A percentile compares a stretch with the other conserved stretches of the same genome.
These are phyloP conservation scores for Leptocoma aspasia DNA, from an alignment of 2,113 vertebrate species.

Conservation along the genomic window DNA sequence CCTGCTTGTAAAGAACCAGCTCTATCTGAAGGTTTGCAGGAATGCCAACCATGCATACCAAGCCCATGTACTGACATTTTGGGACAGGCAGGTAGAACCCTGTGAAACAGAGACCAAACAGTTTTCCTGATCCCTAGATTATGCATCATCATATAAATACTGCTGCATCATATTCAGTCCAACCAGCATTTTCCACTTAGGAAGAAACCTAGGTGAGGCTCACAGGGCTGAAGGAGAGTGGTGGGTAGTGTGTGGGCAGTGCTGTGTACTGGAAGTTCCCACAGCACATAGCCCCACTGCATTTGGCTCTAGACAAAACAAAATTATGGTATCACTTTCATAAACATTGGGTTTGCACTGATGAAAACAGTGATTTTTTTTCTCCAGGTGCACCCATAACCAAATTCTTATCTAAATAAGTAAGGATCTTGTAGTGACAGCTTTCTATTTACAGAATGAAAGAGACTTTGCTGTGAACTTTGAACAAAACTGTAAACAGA, in stretches of 20 bases:
- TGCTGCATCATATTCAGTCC: not conserved
- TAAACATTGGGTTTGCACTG: not conserved
- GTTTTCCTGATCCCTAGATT: not conserved
- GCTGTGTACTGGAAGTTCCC: not conserved
- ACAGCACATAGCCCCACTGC: not conserved
- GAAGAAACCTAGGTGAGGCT: not conserved
- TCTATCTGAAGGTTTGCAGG: not conserved
- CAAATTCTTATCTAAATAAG: not conserved
- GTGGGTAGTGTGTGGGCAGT: not conserved
- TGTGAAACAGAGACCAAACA: not conserved
- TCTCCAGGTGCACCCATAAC: not conserved
- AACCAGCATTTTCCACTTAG: not conserved
- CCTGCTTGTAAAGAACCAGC: not conserved
- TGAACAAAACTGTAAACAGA: not conserved
- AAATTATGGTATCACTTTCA: not conserved
- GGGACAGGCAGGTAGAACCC: too few species aligned
- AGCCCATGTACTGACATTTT: not conserved
- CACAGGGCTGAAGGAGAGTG: not conserved
- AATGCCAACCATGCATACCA: not conserved
- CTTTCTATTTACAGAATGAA: not conserved
- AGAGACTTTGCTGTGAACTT: not conserved
- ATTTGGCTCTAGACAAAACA: not conserved
- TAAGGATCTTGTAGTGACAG: not conserved
- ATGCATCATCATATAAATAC: not conserved
- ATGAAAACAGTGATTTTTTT: not conserved